Conservation (phyloP, 2,113 vertebrate genomes). For the Hippocampus mohnikei region DNA sequence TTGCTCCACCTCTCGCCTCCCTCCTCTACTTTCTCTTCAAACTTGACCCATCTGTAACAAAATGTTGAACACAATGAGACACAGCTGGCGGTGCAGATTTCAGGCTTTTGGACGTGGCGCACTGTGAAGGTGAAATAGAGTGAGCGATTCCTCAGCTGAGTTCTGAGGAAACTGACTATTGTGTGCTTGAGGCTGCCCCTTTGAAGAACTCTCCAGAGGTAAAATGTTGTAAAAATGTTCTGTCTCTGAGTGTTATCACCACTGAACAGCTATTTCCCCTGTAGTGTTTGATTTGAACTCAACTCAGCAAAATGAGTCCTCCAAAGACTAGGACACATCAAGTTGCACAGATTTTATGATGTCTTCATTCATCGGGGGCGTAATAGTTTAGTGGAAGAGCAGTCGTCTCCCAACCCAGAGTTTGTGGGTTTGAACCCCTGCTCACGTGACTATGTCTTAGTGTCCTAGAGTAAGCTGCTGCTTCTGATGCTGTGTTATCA, state of each 20-base stretch:
- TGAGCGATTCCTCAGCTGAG: background rate
- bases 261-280: background rate
- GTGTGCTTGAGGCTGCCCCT: background rate
- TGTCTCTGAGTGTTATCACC: background rate
- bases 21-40: slow-evolving; percentile 97
- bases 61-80: background rate
- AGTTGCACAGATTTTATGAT: too few relatives aligned
- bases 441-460: too few relatives aligned
- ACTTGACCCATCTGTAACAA: slow-evolving; percentile 93
- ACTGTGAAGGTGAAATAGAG: background rate
- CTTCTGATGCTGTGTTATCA: too few relatives aligned
- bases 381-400: too few relatives aligned
- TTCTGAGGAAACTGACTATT: background rate
- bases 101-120: slow-evolving; percentile 3
- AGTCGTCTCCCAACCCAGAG: too few relatives aligned
- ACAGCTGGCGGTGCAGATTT: background rate
- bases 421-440: too few relatives aligned
- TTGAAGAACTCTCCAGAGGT: background rate
- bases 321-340: too few relatives aligned
- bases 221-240: background rate
- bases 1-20: slow-evolving; percentile 97
- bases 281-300: background rate
- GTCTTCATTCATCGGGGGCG: too few relatives aligned
- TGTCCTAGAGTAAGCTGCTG: too few relatives aligned
- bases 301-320: background rate